These are phyloP conservation scores for Psophia crepitans DNA, from an alignment of 2,113 vertebrate species.

Conservation along the genomic window DNA sequence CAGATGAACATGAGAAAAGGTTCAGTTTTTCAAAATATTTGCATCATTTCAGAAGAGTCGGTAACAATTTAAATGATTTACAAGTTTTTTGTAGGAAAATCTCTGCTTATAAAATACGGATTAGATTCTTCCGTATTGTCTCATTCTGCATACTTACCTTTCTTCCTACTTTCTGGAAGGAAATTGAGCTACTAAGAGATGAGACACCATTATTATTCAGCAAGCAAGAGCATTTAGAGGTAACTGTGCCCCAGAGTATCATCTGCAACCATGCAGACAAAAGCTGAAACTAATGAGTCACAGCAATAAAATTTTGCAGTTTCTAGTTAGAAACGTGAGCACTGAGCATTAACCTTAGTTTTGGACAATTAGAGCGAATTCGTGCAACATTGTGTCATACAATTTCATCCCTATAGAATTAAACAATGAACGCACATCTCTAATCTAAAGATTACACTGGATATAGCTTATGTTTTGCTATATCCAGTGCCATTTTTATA, in stretches of 20 bases:
- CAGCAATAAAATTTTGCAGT: not conserved
- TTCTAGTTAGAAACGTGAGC: not conserved
- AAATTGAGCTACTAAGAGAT: not conserved
- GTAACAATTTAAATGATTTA: not conserved
- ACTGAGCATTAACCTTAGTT: not conserved
- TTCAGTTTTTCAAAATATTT: not conserved
- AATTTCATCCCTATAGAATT: not conserved
- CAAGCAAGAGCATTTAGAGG: slow-evolving; percentile 5
- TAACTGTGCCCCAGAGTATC: slow-evolving; percentile 16
- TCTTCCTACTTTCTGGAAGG: not conserved
- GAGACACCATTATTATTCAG: not conserved
- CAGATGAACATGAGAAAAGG: not conserved
- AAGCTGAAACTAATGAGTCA: not conserved
- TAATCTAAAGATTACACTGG: not conserved
- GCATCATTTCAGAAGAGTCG: not conserved
- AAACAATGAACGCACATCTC: not conserved
- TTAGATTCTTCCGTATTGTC: not conserved
- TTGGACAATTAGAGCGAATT: not conserved
- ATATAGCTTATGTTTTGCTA: not conserved
- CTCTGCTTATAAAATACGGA: not conserved
- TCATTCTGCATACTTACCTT: not conserved
- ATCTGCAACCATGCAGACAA: not conserved
- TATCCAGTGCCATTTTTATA: not conserved
- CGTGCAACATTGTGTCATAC: not conserved
- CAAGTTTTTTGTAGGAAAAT: not conserved